A percentile compares a stretch with the other conserved stretches of the same genome.
phyloP scores from a whole-genome alignment of 1,140 invertebrate species.

The Bicyclus anynana region DNA sequence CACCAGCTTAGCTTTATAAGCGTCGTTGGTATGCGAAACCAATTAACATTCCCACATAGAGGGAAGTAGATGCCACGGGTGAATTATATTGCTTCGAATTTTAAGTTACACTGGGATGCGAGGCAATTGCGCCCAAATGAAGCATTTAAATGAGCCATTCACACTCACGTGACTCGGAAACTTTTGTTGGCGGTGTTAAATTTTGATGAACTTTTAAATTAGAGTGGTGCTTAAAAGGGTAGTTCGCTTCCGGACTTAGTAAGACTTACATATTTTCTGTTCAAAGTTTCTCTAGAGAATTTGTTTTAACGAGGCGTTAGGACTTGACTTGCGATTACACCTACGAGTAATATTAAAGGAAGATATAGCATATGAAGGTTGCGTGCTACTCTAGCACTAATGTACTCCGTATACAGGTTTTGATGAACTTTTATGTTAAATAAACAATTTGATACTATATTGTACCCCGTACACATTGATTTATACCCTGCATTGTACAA shows the following conservation, averaged over 20 bases:
- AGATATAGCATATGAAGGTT: no score
- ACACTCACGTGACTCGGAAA: neutral
- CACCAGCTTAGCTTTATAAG: constrained; percentile 4
- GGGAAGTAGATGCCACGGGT: neutral
- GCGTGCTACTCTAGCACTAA: no score
- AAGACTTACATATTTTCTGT: no score
- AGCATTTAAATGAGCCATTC: neutral
- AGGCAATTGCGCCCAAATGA: neutral
- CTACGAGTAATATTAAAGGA: no score
- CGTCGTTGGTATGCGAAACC: constrained; percentile 8
- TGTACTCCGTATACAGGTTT: no score
- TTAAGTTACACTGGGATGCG: neutral
- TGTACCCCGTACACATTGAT: no score
- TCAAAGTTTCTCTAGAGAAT: no score
- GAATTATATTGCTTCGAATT: constrained; percentile 1
- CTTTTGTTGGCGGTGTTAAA: neutral
- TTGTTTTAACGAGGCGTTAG: no score
- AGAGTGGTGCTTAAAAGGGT: neutral
- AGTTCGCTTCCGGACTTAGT: neutral
- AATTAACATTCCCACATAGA: constrained; percentile 9
- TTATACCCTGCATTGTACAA: no score
- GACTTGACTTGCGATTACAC: no score
- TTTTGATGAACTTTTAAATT: neutral
- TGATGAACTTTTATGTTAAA: no score
- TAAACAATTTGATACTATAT: no score